Base-by-base conservation (phyloP, 2,888 invertebrate genomes). In the Eugnorisma glareosa region DNA sequence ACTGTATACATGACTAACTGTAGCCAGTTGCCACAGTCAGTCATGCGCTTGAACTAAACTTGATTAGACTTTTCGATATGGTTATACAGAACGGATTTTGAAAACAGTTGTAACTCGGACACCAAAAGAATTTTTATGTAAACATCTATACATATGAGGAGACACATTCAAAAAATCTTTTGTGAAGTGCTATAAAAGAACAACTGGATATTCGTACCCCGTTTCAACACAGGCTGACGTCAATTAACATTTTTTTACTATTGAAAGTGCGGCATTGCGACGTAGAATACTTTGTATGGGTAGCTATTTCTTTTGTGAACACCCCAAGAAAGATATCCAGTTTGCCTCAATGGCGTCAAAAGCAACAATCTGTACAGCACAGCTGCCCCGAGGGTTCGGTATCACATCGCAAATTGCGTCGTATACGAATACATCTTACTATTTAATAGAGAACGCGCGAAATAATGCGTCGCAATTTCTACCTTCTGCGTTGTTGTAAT, bases 341-440 rank as follows among this genome's bases (percentile, higher is more conserved):
- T 83, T 83, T 81, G 72, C 64, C 43, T 83, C 75, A 85, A 86
- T 80, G 67, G 78, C 66, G 28, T 68, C 77, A 74, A 83, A 82
- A 75, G 81, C 81, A 79, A 81, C 81, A 81, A 81, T 83, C 80
- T 82, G 81, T 77, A 82, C 78, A 82, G 81, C 81, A 87, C 89
- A 89, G 88, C 87, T 89, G 86, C 82, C 81, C 71, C 45, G 64
- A 83, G 85, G 83, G 74, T 72, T 67, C n/a, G 45, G 35, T 67
- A 75, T 75, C 74, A 77, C 75, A 73, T 48, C 67, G 51, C 66
- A 74, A 85, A 86, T 82, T 82, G 79, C 77, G 81, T 75, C 81
- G 68, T 70, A 73, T 78, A 48, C 37, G 45, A 70, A 82, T 72
- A 79, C 67, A 81, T 80, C 68, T 68, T 57, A 59, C 67, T 80